Conservation (phyloP, 1,140 invertebrate genomes). For the Lysiphlebus fabarum region DNA sequence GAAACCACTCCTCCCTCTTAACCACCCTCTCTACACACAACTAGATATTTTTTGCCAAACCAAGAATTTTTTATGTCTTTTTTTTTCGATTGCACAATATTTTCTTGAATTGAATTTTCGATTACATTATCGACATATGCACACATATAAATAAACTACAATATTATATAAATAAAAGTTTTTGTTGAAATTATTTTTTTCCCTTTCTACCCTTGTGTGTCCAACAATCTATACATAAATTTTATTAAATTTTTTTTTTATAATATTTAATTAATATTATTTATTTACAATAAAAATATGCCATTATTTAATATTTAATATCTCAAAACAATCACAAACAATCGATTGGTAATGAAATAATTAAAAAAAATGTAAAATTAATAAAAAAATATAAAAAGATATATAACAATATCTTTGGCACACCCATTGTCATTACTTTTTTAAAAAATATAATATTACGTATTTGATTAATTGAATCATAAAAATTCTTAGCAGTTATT, state of each 20-base stretch:
- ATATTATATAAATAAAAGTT: too few species aligned
- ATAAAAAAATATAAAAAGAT: slow-evolving; percentile 8
- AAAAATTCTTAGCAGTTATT: slow-evolving; percentile 36
- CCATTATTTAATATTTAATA: slow-evolving; percentile 20
- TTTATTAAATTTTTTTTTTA: background rate
- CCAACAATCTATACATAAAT: too few species aligned
- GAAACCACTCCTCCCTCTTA: background rate
- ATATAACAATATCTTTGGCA: slow-evolving; percentile 28
- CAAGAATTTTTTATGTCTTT: too few species aligned
- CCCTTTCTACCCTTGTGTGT: too few species aligned
- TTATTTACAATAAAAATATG: slow-evolving; percentile 10
- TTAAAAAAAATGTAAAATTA: too few species aligned
- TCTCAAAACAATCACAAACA: slow-evolving; percentile 18
- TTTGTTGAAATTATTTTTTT: too few species aligned
- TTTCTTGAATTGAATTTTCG: too few species aligned
- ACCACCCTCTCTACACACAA: background rate
- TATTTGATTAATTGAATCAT: too few species aligned
- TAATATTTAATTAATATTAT: background rate
- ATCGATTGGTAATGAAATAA: too few species aligned
- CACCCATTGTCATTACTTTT: slow-evolving; percentile 43
- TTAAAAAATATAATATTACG: slow-evolving; percentile 47
- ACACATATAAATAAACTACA: too few species aligned
- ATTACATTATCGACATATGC: too few species aligned
- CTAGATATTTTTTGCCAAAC: background rate
- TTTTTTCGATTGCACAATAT: too few species aligned